phyloP scores from a whole-genome alignment of 2,113 vertebrate genomes.

The Apodemus speciosus region DNA sequence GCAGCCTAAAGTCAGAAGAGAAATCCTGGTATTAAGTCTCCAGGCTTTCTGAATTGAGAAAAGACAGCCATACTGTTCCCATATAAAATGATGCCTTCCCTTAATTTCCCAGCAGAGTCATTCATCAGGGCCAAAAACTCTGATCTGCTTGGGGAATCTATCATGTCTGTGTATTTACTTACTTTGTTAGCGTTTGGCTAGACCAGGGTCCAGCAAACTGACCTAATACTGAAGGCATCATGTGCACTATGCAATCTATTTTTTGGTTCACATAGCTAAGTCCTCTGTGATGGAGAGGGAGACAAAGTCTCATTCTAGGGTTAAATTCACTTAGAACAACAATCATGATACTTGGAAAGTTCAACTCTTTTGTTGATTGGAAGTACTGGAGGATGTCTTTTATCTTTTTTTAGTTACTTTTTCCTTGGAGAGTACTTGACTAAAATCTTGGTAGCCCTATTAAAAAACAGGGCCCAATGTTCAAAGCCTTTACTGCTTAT shows the following conservation, averaged over 20 bases:
- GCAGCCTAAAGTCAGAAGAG: background rate
- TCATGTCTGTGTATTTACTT: background rate
- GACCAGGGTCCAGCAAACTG: background rate
- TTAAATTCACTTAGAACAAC: background rate
- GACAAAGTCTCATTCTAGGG: background rate
- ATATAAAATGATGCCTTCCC: background rate
- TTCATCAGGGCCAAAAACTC: background rate
- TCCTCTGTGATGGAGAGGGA: background rate
- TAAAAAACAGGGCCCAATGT: background rate
- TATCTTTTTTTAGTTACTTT: background rate
- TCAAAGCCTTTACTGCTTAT: background rate
- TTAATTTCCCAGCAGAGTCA: constrained; percentile 51
- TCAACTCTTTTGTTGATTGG: background rate
- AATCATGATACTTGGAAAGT: background rate
- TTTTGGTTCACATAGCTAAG: background rate
- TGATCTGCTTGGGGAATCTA: background rate
- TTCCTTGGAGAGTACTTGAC: background rate
- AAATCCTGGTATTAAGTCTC: background rate
- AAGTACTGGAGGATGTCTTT: background rate
- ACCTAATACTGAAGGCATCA: background rate
- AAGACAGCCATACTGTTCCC: background rate
- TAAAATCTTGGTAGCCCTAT: background rate
- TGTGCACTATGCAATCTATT: background rate
- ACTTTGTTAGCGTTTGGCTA: background rate
- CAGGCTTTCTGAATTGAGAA: constrained; percentile 29